Evolutionary conservation across 1,140 invertebrate genomes (phyloP), one percentile per base, ranked within the genome.

Genomic region (Anagrus nilaparvatae): DNA sequence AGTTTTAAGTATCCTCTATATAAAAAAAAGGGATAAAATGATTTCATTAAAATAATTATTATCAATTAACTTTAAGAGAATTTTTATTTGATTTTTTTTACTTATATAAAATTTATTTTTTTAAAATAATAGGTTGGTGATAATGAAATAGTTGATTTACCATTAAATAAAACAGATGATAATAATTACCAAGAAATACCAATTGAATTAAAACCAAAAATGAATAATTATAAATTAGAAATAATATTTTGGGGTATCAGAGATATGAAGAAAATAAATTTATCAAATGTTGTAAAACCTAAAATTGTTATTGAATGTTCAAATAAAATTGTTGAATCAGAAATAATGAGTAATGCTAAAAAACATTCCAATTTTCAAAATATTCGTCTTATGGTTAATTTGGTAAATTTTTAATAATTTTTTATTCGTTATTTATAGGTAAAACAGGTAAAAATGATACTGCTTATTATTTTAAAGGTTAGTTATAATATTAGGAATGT

Each of bases 161-260:
- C 56, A 1, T 46, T 56, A 3, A 39, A 53, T 31, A 13, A 58
- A 12, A 57, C 58, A 6, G 18, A 35, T 3, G 44, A 51, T 34
- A 59, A 61, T 2, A 56, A 60, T 35, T 58, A 65, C 4, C 61
- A 60, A 33, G 57, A 51, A 23, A 63, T 73, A 20, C 73, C 73
- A 9, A 56, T 65, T 24, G 67, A 72, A 44, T 71, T 74, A 49
- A 63, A 62, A 35, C 71, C 72, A 2, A 53, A 40, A 42, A 63
- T 65, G 59, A 49, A 51, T 12, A 55, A 44, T 18, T 60, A 65
- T 32, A 55, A 63, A n/a, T 48, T 79, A 3, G 77, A 80, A 43
- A 61, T 78, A 5, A 70, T 77, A 37, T 78, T 78, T 59, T 80
- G 77, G 77, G 77, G 77, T 13, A 56, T 79, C 0, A 56, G 76